These are phyloP conservation scores for Eledona agricola DNA, from an alignment of 2,888 invertebrate genomes.

Conservation along the genomic window DNA sequence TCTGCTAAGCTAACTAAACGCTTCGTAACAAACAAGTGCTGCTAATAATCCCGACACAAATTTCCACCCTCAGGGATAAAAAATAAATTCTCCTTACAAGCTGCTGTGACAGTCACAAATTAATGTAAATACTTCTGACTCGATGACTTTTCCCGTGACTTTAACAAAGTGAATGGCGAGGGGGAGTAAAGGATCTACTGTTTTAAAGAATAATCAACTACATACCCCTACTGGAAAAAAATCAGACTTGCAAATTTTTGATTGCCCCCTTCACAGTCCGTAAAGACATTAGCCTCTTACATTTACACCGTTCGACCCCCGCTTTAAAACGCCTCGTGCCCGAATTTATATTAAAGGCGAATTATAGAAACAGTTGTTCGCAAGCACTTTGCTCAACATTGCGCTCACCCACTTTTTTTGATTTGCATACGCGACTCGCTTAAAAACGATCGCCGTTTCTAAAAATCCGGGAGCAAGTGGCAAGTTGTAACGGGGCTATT, in stretches of 20 bases:
- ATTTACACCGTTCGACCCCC: conserved; percentile 58
- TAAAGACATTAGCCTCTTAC: conserved; percentile 63
- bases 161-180: conserved; percentile 51
- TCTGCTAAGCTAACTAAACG: too few relatives aligned
- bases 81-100: conserved; percentile 56
- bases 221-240: conserved; percentile 59
- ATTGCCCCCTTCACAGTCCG: conserved; percentile 62
- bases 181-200: conserved; percentile 57
- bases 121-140: conserved; percentile 61
- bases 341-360: conserved; percentile 62
- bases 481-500: too few relatives aligned
- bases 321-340: conserved; percentile 43
- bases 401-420: conserved; percentile 41
- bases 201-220: conserved; percentile 63
- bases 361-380: conserved; percentile 61
- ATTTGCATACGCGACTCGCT: conserved; percentile 33
- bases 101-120: conserved; percentile 59
- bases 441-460: conserved; percentile 27
- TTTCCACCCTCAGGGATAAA: conserved; percentile 35
- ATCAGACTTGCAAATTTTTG: conserved; percentile 64
- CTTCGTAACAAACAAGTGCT: too few relatives aligned
- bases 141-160: conserved; percentile 59
- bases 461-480: too few relatives aligned
- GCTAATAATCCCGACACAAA: too few relatives aligned
- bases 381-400: conserved; percentile 56